These are phyloP conservation scores for Sebastes matsubarae DNA, from an alignment of 2,797 vertebrate genomes.

Conservation along the genomic window DNA sequence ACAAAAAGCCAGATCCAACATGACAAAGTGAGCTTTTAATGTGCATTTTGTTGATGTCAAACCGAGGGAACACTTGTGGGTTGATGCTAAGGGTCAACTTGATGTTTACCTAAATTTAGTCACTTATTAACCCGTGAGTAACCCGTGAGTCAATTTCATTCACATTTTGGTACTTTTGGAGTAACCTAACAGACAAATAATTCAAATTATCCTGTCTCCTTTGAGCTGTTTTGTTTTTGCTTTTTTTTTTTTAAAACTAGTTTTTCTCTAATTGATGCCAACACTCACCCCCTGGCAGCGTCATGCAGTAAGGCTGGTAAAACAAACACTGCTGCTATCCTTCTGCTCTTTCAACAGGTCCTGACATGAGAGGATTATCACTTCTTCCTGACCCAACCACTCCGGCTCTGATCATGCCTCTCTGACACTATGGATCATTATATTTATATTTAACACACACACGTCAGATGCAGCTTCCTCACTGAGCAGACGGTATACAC, in stretches of 20 bases:
- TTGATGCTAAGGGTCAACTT: conserved; percentile 54
- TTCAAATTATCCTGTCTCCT: not conserved
- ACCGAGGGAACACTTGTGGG: not conserved
- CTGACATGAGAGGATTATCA: not conserved
- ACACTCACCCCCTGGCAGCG: not conserved
- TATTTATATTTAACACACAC: not conserved
- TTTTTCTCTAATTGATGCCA: not conserved
- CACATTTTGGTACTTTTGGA: not conserved
- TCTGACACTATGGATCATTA: not conserved
- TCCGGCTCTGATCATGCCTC: not conserved
- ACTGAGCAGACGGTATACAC: not conserved
- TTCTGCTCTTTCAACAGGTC: not conserved
- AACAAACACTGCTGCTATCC: not conserved
- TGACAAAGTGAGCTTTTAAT: not conserved
- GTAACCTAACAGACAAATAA: not conserved
- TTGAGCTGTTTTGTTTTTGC: not conserved
- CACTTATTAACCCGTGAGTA: conserved; percentile 75
- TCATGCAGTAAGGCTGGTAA: not conserved
- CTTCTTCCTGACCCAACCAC: not conserved
- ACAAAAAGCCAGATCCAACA: not conserved
- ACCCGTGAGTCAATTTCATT: not conserved
- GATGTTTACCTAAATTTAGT: conserved; percentile 63
- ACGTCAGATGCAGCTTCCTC: not conserved
- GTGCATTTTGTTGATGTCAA: not conserved
- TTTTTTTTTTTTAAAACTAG: not conserved